phyloP scores from a whole-genome alignment of 1,140 invertebrate genomes.

The Venustaconcha ellipsiformis region DNA sequence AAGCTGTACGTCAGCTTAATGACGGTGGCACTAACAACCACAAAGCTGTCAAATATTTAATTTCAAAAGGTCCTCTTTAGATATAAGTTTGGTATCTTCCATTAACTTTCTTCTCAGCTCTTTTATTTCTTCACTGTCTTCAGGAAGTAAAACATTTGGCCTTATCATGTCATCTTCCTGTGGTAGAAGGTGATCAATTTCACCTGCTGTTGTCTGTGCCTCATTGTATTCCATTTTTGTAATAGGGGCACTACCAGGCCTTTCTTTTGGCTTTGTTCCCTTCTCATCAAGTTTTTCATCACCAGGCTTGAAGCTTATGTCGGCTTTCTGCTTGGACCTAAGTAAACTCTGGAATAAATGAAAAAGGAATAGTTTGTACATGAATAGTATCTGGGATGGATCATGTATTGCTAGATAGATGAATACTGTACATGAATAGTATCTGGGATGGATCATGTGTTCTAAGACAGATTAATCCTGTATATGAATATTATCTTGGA shows the following conservation, averaged over 20 bases:
- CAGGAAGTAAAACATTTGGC: conserved; percentile 20
- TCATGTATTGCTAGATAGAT: no score
- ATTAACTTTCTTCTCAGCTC: conserved; percentile 6
- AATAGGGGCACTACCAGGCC: conserved; percentile 30
- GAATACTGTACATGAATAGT: no score
- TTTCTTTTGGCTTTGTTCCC: conserved; percentile 10
- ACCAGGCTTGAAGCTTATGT: conserved; percentile 17
- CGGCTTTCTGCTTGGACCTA: conserved; percentile 28
- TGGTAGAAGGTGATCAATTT: conserved; percentile 16
- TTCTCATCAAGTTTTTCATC: conserved; percentile 24
- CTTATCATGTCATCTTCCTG: conserved; percentile 10
- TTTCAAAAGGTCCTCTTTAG: conserved; percentile 14
- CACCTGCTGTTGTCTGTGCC: conserved; percentile 24
- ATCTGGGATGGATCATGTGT: no score
- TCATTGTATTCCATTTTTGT: conserved; percentile 21
- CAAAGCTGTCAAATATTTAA: no score
- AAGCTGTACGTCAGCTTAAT: no score
- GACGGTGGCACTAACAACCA: no score
- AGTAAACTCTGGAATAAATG: conserved; percentile 23
- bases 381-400: no score
- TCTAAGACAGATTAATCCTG: no score
- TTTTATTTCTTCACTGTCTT: conserved; percentile 25
- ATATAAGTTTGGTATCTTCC: conserved; percentile 16
- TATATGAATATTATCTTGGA: no score
- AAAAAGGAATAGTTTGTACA: background rate